Evolutionary conservation across 2,113 vertebrate species (phyloP), one percentile per base, ranked within the genome.

Genomic region (Galbula dea): DNA sequence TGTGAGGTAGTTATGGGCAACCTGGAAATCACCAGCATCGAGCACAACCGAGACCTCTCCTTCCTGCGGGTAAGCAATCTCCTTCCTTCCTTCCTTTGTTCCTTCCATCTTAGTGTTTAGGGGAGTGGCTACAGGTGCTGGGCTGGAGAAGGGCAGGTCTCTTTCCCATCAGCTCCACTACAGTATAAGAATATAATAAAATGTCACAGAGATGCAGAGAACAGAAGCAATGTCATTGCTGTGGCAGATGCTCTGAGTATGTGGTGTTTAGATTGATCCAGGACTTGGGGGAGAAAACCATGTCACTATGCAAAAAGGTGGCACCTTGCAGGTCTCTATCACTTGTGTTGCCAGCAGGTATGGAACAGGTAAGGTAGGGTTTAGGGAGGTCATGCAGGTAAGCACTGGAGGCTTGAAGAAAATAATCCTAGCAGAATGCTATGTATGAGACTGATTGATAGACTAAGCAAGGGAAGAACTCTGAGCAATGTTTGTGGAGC

Each of bases 1-100:
- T 99, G 99, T 0, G 99, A 99, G 90, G 99, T 99, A 0, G 99
- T 99, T 77, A 99, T 99, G 99, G 99, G 99, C 54, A 99, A 99
- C 95, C 96, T 99, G 97, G 99, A 99, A 97, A 99, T 99, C 86
- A 99, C 99, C 95, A 99, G 98, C 97, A 99, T 99, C 5, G 99
- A 99, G 91, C 98, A 98, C 83, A 99, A 98, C 96, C 97, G 98
- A 62, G 99, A 99, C 97, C 98, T 99, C 71, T 99, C 99, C 96
- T 99, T 99, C 93, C 98, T 99, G 48, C 97, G 98, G 98, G 99
- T 99, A 98, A 95, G 84, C 16, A 41, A 8, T 5, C n/a, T 75
- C 19, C 74, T 76, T 37, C 68, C 22, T 41, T 58, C 12, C 65
- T 49, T 92, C 19, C 74, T 76, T 37, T 68, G 22, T 41, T 58